These are phyloP conservation scores for Cephus cinctus DNA, from an alignment of 1,140 invertebrate genomes.

Conservation along the genomic window DNA sequence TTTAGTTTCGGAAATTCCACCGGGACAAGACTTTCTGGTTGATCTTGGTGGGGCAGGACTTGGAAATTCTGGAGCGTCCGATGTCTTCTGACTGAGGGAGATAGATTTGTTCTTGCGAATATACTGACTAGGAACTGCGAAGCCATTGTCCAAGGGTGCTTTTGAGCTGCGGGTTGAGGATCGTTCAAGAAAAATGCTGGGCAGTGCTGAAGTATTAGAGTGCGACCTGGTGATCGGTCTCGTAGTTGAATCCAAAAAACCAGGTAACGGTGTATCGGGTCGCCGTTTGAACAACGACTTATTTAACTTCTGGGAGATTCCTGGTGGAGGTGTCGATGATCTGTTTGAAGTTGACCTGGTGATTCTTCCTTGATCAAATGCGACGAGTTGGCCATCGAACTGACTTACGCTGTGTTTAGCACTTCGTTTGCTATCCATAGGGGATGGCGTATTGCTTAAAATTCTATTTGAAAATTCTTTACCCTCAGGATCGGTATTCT, in stretches of 20 bases:
- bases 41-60: not conserved
- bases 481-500: too few species aligned
- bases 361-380: not conserved
- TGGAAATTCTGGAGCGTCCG: too few species aligned
- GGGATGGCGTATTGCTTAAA: too few species aligned
- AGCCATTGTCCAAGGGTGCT: constrained; percentile 25
- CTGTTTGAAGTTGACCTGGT: not conserved
- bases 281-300: constrained; percentile 17
- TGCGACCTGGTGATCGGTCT: constrained; percentile 24
- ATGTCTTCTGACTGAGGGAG: constrained; percentile 24
- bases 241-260: constrained; percentile 5
- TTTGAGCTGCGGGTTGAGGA: constrained; percentile 25
- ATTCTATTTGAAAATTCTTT: too few species aligned
- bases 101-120: constrained; percentile 21
- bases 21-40: constrained; percentile 7
- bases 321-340: not conserved
- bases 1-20: too few species aligned
- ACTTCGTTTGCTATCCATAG: too few species aligned
- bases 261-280: constrained; percentile 36
- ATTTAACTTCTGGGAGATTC: too few species aligned
- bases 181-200: too few species aligned
- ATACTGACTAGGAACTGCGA: constrained; percentile 15
- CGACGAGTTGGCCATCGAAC: too few species aligned
- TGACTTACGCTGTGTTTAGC: too few species aligned
- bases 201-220: not conserved